phyloP scores from a whole-genome alignment of 2,888 invertebrate species.

The Amiota minor region DNA sequence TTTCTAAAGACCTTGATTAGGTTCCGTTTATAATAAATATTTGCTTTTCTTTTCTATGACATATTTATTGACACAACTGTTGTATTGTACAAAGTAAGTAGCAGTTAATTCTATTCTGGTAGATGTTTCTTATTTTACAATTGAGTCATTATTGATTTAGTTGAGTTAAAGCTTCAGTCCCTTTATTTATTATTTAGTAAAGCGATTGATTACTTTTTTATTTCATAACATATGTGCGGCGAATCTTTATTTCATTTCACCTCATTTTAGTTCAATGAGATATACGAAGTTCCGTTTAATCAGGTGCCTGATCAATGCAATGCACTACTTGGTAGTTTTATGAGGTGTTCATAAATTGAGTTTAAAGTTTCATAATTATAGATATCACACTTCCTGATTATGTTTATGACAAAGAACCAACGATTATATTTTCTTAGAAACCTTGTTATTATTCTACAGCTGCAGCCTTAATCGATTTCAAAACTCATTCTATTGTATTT shows the following conservation, averaged over 20 bases:
- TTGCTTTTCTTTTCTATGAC: background rate
- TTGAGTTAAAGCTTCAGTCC: background rate
- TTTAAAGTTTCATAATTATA: too few relatives aligned
- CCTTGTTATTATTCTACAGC: background rate
- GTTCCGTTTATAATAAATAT: background rate
- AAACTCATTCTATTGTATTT: background rate
- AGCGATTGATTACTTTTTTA: too few relatives aligned
- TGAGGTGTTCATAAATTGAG: too few relatives aligned
- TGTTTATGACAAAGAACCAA: background rate
- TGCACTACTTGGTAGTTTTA: too few relatives aligned
- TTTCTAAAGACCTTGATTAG: background rate
- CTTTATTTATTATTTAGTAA: too few relatives aligned
- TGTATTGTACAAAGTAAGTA: background rate
- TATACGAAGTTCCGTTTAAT: too few relatives aligned
- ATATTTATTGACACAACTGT: slow-evolving; percentile 21
- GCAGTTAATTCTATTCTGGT: background rate
- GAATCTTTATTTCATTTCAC: too few relatives aligned
- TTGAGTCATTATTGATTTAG: slow-evolving; percentile 24
- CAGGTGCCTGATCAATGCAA: too few relatives aligned
- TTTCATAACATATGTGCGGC: too few relatives aligned
- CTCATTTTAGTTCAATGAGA: too few relatives aligned
- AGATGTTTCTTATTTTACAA: background rate
- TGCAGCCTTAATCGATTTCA: slow-evolving; percentile 24
- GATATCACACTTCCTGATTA: background rate
- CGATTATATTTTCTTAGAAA: background rate